Conservation (phyloP, 2,797 vertebrate species). For the Malurus leucopterus region DNA sequence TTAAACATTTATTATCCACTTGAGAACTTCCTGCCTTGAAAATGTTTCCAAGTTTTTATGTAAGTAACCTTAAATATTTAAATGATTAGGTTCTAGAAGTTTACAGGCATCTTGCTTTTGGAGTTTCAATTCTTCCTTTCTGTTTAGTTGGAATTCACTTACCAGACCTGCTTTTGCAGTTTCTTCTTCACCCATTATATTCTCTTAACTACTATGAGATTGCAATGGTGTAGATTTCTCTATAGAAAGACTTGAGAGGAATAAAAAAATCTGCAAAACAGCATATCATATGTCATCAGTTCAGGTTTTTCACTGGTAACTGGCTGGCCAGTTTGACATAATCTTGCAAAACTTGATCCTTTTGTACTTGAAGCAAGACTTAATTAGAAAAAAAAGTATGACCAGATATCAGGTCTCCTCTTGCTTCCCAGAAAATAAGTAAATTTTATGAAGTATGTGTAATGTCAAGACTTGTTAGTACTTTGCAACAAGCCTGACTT, state of each 20-base stretch:
- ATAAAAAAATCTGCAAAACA: not conserved
- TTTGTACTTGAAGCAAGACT: not conserved
- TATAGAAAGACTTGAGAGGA: fast-evolving
- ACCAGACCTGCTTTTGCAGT: not conserved
- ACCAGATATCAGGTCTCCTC: not conserved
- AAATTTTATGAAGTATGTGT: not conserved
- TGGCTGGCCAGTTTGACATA: not conserved
- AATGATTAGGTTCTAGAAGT: not conserved
- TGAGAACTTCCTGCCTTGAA: not conserved
- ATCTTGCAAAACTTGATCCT: not conserved
- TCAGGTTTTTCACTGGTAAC: not conserved
- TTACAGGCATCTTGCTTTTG: not conserved
- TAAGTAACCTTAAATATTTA: not conserved
- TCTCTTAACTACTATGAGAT: too few species aligned
- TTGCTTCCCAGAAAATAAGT: not conserved
- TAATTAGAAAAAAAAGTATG: not conserved
- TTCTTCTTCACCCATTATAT: not conserved
- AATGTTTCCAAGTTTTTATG: not conserved
- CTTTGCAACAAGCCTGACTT: not conserved
- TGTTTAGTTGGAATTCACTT: not conserved
- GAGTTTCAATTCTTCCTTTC: not conserved
- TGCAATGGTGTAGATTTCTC: too few species aligned
- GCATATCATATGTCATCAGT: not conserved
- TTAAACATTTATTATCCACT: not conserved
- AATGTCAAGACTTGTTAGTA: not conserved